Evolutionary conservation across 2,888 invertebrate species (phyloP), one percentile per base, ranked within the genome.

Genomic region (Tipula helvola): DNA sequence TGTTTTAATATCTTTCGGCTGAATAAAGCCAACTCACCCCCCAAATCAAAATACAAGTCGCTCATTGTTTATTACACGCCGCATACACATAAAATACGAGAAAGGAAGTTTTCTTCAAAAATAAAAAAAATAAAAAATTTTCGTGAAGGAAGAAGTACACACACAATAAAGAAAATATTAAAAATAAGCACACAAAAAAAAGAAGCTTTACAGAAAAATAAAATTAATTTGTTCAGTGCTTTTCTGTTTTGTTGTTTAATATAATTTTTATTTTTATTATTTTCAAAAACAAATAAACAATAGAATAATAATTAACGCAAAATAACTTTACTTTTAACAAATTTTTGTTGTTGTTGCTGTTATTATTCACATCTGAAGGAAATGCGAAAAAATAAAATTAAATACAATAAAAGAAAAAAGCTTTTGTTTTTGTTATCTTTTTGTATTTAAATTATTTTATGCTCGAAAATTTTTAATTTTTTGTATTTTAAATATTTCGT

Each of bases 261-360:
- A 71, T 10, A 18, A 28, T 28, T 28, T 28, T 28, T 28, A 28
- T 28, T 28, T 28, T 28, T 28, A 28, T 28, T 28, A 28, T 28
- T 28, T 28, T 28, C 28, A 71, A 71, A 71, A 8, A 28, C 28
- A 71, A 71, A 71, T 10, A 71, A 71, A 71, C 71, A 71, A 71
- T 71, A 71, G 71, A 71, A 71, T 71, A 71, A 71, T 71, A 71
- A 71, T 71, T 71, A 71, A 71, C 71, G 71, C 71, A 71, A 71
- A 71, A 71, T 71, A 71, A 71, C 71, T 71, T 71, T 71, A 71
- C 13, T 71, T 71, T 71, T 28, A 71, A 71, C 71, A 71, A 28
- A 28, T 71, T 71, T 18, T 52, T 52, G 52, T 52, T 52, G 10
- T 2, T 57, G 57, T 57, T 57, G 18, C 28, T 71, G 18, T 71